Evolutionary conservation across 2,113 vertebrate species (phyloP).

Genomic region (Forbesichthys papilliferus): DNA sequence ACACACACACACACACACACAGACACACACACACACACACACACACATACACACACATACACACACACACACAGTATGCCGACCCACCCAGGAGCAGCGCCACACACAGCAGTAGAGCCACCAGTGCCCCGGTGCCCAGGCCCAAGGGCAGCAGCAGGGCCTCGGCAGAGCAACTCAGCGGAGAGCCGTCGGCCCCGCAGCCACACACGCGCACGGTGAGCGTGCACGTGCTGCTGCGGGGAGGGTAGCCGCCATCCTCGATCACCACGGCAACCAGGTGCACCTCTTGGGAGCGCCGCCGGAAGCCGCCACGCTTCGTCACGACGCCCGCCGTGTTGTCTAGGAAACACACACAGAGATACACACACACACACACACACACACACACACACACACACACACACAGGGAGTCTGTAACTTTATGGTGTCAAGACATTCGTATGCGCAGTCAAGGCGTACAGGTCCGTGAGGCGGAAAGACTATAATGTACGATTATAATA

Average conservation of each 20-base stretch:
- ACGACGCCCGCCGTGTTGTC: conserved; percentile 96
- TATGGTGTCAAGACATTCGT: too few relatives aligned
- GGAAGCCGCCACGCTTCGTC: conserved; percentile 85
- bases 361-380: background rate
- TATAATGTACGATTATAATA: too few relatives aligned
- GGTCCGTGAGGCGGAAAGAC: too few relatives aligned
- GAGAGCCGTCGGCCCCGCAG: conserved; percentile 87
- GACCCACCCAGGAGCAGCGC: conserved; percentile 92
- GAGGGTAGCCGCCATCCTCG: conserved; percentile 92
- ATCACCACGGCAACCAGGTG: conserved; percentile 89
- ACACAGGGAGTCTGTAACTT: background rate
- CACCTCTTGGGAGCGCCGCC: conserved; percentile 88
- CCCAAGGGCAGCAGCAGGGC: conserved; percentile 95
- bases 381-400: too few relatives aligned
- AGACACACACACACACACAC: background rate
- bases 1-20: too few relatives aligned
- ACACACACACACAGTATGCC: background rate
- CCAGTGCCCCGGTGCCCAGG: conserved; percentile 93
- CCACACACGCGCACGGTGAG: conserved; percentile 93
- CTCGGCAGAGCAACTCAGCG: conserved; percentile 93
- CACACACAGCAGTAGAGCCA: conserved; percentile 94
- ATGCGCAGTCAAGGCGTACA: too few relatives aligned
- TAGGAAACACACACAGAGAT: conserved; percentile 45
- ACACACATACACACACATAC: background rate
- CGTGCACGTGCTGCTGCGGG: conserved; percentile 93